Evolutionary conservation across 37 sponge, comb jelly and placozoan genomes (phyloP).

Genomic region (Bolinopsis microptera): DNA sequence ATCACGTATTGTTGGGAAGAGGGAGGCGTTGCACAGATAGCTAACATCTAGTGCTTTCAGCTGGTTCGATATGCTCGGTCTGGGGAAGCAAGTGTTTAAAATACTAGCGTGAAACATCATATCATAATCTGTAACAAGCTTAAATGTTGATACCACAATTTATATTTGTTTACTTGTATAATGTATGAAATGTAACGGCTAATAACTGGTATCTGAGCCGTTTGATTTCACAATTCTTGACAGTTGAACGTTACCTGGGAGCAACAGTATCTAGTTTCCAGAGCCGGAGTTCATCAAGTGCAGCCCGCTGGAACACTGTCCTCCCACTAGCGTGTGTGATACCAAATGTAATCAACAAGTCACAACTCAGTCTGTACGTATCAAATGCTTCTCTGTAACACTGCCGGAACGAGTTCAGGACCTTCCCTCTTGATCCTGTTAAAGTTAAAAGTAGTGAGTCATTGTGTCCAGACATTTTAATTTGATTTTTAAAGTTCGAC

Average conservation of each 20-base stretch:
- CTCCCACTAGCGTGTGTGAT: constrained; percentile 33
- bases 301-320: background rate
- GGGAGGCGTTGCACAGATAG: constrained; percentile 14
- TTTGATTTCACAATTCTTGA: no score
- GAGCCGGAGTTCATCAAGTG: background rate
- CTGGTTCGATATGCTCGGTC: constrained; percentile 41
- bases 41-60: constrained; percentile 36
- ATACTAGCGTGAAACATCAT: background rate
- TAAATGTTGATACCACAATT: no score
- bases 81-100: background rate
- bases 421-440: background rate
- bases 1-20: background rate
- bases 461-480: background rate
- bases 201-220: no score
- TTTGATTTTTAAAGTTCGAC: background rate
- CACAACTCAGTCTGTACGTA: constrained; percentile 31
- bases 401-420: constrained; percentile 12
- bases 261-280: constrained; percentile 12
- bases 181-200: no score
- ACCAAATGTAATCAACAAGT: constrained; percentile 12
- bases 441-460: no score
- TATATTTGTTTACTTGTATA: no score
- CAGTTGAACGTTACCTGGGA: no score
- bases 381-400: constrained; percentile 28
- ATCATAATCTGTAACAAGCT: no score